Base-by-base conservation (phyloP, 2,113 vertebrate species). In the Perca fluviatilis region DNA sequence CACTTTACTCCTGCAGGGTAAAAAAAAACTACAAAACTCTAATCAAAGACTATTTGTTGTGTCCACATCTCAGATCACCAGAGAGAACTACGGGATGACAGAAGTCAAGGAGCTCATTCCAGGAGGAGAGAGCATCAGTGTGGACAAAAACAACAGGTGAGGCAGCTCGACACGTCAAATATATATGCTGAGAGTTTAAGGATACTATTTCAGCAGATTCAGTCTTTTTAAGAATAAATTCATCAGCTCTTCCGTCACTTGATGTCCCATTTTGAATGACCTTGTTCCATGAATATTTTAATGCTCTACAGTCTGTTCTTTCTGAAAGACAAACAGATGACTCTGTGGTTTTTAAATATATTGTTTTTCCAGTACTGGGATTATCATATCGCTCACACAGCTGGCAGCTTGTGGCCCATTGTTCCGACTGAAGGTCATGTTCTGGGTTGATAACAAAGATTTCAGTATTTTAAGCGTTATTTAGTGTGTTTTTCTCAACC, bases 11-110 rank as follows among this genome's bases (percentile, higher is more conserved):
- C n/a, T 8, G 1, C n/a, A 40, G 13, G 19, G 33, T 61, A 30
- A 14, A 64, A 65, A 65, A 64, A 65, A 14, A 0, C 14, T 23
- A 16, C 9, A 27, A 6, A 50, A 36, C 18, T 25, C 1, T 7
- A 15, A 13, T 49, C 3, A 64, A 0, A 56, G 30, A 43, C 13
- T 21, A 0, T 30, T 14, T 51, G 6, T 36, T 72, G 58, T 80
- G n/a, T 80, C 71, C 57, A 1, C 21, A n/a, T 79, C 68, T 10
- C 69, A 99, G 98, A 97, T 99, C 84, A 98, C 97, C 86, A 96
- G 97, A 79, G 97, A 99, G 87, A 97, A 97, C 92, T 99, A 99
- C 9, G 98, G 98, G 8, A 92, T 99, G 81, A 94, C 95, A 0
- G 97, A 99, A 72, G 95, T 97, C 60, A 98, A 97, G 93, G 96